phyloP scores from a whole-genome alignment of 2,888 invertebrate genomes.

The Limenitis camilla region DNA sequence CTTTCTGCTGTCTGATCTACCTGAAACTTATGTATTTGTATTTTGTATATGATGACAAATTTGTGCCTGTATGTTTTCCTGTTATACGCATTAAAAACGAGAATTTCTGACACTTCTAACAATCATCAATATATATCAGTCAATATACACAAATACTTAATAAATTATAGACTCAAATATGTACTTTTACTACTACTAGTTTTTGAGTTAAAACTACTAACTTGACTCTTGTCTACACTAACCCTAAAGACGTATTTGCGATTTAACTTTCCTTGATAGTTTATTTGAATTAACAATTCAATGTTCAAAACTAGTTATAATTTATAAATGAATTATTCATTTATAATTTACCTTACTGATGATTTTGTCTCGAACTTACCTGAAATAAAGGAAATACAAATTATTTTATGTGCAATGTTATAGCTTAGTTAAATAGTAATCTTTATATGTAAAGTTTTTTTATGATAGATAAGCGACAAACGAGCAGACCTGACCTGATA shows the following conservation, averaged over 20 bases:
- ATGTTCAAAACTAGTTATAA: slow-evolving; percentile 28
- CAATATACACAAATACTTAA: no score
- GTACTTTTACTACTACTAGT: background rate
- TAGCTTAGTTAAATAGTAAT: no score
- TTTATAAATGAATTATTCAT: slow-evolving; percentile 21
- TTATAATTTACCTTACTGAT: slow-evolving; percentile 17
- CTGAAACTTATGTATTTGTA: no score
- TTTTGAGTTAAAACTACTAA: background rate
- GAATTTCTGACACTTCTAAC: background rate
- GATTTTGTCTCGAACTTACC: slow-evolving; percentile 36
- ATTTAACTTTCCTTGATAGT: slow-evolving; percentile 50
- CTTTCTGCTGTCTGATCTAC: no score
- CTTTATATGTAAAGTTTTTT: no score
- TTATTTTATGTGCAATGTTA: slow-evolving; percentile 14
- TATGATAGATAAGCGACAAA: no score
- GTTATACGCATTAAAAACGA: no score
- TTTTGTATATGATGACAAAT: no score
- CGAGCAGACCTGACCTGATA: no score
- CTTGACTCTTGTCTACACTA: slow-evolving; percentile 9
- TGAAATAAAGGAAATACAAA: slow-evolving; percentile 36
- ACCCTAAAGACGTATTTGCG: slow-evolving; percentile 38
- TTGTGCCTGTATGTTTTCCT: no score
- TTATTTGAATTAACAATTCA: slow-evolving; percentile 44
- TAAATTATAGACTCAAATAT: background rate
- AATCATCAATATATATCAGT: background rate